Percentiles rank a stretch among this genome's conserved stretches.
Evolutionary conservation across 2,888 invertebrate genomes (phyloP).

Genomic region (Tridacna gigas): DNA sequence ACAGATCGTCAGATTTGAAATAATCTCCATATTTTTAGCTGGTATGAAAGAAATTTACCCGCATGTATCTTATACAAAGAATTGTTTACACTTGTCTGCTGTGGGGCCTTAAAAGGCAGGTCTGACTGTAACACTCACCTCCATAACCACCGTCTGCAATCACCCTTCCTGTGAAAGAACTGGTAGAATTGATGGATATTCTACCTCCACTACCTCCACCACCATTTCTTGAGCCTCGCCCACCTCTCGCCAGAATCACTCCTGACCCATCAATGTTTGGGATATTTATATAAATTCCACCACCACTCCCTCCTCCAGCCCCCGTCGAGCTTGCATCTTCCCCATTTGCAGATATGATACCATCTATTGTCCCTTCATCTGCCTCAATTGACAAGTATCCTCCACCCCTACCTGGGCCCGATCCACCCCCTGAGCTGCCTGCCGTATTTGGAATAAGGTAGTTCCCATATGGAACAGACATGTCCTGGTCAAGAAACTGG

Average conservation of each 20-base stretch:
- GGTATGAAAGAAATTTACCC: too few species aligned
- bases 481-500: conserved; percentile 43
- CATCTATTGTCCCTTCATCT: conserved; percentile 61
- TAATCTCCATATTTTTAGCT: too few species aligned
- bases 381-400: conserved; percentile 59
- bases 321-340: conserved; percentile 47
- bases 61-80: not conserved
- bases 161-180: conserved; percentile 53
- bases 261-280: conserved; percentile 62
- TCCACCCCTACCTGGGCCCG: conserved; percentile 67
- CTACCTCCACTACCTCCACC: conserved; percentile 73
- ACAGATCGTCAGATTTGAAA: too few species aligned
- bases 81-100: too few species aligned
- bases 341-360: conserved; percentile 73
- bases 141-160: conserved; percentile 67
- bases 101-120: not conserved
- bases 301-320: conserved; percentile 73
- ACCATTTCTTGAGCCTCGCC: conserved; percentile 61
- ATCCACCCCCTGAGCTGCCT: conserved; percentile 71
- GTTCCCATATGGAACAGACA: conserved; percentile 63
- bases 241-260: conserved; percentile 66
- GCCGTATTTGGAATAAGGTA: conserved; percentile 35
- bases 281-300: conserved; percentile 63
- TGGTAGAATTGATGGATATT: conserved; percentile 52
- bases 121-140: conserved; percentile 47